Conservation (phyloP, 2,797 vertebrate genomes). For the Spondyliosoma cantharus region DNA sequence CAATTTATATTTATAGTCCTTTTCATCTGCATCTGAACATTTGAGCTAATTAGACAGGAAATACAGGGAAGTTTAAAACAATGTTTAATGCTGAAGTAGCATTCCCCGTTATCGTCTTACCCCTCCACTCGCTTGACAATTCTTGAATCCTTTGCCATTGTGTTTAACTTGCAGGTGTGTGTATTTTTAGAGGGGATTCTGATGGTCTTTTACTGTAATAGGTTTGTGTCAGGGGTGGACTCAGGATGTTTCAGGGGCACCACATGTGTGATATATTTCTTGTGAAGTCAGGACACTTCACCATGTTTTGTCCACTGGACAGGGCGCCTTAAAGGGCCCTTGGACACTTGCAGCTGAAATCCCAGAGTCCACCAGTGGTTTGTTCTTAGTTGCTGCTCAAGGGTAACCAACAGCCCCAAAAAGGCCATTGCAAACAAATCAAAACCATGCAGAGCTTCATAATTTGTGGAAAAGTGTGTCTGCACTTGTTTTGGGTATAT, state of each 20-base stretch:
- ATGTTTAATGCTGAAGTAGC: background rate
- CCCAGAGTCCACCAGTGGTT: background rate
- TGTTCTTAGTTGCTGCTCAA: background rate
- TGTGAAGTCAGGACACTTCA: too few relatives aligned
- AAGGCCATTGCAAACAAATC: conserved; percentile 20
- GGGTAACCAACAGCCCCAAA: background rate
- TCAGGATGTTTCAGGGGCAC: too few relatives aligned
- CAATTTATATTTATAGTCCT: conserved; percentile 15
- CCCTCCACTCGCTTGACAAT: background rate
- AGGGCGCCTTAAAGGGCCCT: too few relatives aligned
- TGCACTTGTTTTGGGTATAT: conserved; percentile 1
- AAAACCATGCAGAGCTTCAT: background rate
- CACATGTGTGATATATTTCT: too few relatives aligned
- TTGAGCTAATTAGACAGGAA: conserved; percentile 9
- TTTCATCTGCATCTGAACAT: conserved; percentile 23
- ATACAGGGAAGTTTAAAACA: background rate
- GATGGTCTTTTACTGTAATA: conserved; percentile 2
- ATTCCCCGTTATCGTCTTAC: background rate
- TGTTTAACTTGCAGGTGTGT: background rate
- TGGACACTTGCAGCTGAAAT: too few relatives aligned
- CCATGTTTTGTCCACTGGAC: too few relatives aligned
- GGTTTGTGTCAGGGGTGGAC: too few relatives aligned
- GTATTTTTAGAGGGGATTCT: background rate
- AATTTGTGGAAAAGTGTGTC: conserved; percentile 12
- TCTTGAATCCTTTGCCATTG: background rate